Evolutionary conservation across 2,797 vertebrate species (phyloP).

Genomic region (Gymnothorax reevesii): DNA sequence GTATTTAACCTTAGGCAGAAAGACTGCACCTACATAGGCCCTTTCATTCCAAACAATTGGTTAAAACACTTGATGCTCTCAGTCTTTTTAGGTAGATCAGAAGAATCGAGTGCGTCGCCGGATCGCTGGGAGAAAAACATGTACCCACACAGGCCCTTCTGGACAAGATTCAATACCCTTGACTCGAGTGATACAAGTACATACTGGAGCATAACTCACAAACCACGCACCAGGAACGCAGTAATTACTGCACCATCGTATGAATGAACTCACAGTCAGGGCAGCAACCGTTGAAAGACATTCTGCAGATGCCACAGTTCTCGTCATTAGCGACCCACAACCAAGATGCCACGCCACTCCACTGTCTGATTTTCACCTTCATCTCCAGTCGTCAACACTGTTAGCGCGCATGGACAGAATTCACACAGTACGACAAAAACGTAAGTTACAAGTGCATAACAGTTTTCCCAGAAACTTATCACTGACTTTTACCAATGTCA

Average conservation of each 20-base stretch:
- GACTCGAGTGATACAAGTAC: too few species aligned
- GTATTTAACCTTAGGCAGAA: too few species aligned
- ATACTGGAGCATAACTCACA: background rate
- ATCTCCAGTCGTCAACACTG: conserved; percentile 56
- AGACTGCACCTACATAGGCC: too few species aligned
- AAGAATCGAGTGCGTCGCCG: too few species aligned
- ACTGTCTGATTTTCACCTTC: conserved; percentile 89
- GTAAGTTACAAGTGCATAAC: background rate
- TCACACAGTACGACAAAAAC: background rate
- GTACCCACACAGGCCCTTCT: too few species aligned
- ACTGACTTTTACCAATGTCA: background rate
- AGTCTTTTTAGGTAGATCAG: too few species aligned
- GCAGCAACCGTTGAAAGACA: conserved; percentile 96
- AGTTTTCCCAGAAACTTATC: background rate
- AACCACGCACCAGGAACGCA: background rate
- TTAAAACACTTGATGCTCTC: too few species aligned
- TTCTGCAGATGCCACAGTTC: conserved; percentile 95
- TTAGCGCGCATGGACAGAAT: background rate
- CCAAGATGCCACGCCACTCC: conserved; percentile 95
- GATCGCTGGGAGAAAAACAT: too few species aligned
- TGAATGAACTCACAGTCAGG: conserved; percentile 84
- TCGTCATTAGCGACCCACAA: conserved; percentile 97
- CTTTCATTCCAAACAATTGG: too few species aligned
- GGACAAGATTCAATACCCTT: too few species aligned
- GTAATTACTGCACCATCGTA: background rate